Conservation (phyloP, 2,113 vertebrate genomes). For the Ptychochromis oligacanthus region DNA sequence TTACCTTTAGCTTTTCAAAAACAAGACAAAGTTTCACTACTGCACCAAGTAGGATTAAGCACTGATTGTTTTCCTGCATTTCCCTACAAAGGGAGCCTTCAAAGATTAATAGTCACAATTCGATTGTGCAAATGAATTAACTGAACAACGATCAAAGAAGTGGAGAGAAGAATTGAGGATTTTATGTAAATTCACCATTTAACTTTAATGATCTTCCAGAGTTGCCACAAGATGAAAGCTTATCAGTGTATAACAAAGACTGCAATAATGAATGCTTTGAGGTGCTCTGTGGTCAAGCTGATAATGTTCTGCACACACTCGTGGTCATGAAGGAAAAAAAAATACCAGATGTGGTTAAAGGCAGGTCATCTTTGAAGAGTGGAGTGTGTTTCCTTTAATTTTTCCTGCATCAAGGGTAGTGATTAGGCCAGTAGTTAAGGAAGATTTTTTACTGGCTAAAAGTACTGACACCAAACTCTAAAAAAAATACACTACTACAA, state of each 20-base stretch:
- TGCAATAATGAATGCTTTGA: background rate
- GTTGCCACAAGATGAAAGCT: background rate
- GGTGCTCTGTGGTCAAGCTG: background rate
- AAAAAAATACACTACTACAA: background rate
- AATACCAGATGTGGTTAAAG: background rate
- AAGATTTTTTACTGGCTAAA: too few species aligned
- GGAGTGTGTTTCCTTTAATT: background rate
- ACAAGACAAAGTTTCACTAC: background rate
- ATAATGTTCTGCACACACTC: background rate
- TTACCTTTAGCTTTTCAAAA: background rate
- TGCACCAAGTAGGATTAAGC: background rate
- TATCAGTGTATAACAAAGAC: background rate
- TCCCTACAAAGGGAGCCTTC: background rate
- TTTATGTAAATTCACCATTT: background rate
- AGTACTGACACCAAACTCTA: background rate
- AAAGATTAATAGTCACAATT: background rate
- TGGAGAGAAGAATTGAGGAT: background rate
- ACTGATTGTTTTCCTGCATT: background rate
- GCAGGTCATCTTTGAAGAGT: background rate
- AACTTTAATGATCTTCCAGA: background rate
- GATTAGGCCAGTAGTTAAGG: too few species aligned
- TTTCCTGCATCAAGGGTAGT: background rate
- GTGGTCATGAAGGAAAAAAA: background rate
- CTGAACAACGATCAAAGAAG: background rate
- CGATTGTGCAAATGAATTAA: background rate